Conservation (phyloP, 2,797 vertebrate genomes). For the Prunella strophiata region DNA sequence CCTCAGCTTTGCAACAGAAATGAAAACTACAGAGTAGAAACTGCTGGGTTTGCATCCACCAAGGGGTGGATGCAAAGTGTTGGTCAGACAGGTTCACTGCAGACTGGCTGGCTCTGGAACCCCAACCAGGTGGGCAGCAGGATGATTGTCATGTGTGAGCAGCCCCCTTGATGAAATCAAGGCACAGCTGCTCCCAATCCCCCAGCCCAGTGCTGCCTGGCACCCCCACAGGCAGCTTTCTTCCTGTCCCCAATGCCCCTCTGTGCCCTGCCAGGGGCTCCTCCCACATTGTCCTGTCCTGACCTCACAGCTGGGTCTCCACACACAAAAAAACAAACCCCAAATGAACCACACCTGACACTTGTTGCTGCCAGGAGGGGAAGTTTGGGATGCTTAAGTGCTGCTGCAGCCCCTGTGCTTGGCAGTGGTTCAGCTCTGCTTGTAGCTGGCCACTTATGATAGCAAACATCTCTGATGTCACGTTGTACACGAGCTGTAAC, state of each 20-base stretch:
- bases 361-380: background rate
- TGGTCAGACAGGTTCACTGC: accelerated
- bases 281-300: background rate
- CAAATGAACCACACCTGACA: background rate
- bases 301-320: slow-evolving; percentile 1
- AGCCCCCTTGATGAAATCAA: background rate
- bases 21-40: background rate
- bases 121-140: background rate
- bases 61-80: accelerated
- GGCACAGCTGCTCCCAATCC: background rate
- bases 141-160: background rate
- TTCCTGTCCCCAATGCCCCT: background rate
- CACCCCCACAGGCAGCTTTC: background rate
- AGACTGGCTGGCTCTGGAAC: background rate
- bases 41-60: background rate
- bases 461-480: background rate
- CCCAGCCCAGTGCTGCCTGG: background rate
- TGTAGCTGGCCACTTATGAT: background rate
- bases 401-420: background rate
- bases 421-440: background rate
- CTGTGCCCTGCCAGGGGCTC: background rate
- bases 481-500: background rate
- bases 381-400: background rate
- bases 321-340: background rate
- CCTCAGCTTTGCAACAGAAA: background rate